Percentiles rank a stretch among this genome's conserved stretches.
These are phyloP conservation scores for Vulpes ferrilata DNA, from an alignment of 2,113 vertebrate genomes.

Conservation along the genomic window DNA sequence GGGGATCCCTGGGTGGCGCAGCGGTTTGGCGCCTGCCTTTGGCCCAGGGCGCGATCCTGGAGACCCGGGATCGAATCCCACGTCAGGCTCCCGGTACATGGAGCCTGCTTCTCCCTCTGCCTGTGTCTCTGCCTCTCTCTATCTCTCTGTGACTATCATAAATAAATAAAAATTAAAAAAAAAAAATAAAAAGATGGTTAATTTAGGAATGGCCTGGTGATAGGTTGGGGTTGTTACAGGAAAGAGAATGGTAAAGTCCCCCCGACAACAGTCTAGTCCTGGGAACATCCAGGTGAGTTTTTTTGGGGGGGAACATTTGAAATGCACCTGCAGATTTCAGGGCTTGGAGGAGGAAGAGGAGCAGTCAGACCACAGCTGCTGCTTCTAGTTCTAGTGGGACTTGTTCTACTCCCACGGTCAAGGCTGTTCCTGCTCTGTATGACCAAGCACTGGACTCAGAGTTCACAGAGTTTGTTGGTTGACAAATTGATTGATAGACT, in stretches of 20 bases:
- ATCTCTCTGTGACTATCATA: no score
- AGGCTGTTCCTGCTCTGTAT: not conserved
- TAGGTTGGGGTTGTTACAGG: no score
- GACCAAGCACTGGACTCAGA: not conserved
- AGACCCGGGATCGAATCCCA: no score
- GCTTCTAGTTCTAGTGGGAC: not conserved
- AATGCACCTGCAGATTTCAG: not conserved
- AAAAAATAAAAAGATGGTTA: no score
- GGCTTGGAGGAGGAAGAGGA: not conserved
- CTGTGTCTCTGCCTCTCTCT: no score
- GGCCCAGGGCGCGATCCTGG: no score
- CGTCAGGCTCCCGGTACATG: no score
- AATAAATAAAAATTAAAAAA: no score
- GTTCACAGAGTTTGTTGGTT: not conserved
- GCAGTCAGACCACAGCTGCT: no score
- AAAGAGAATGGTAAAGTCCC: not conserved
- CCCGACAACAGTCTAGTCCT: not conserved
- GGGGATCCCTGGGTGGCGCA: no score
- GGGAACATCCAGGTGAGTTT: not conserved
- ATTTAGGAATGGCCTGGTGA: not conserved
- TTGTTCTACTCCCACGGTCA: not conserved
- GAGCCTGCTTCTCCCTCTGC: no score
- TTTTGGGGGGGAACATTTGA: not conserved
- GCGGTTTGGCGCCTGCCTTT: no score
- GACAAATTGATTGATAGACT: not conserved